A percentile compares a stretch with the other conserved stretches of the same genome.
phyloP scores from a whole-genome alignment of 2,888 invertebrate genomes.

The Scrobipalpa costella region DNA sequence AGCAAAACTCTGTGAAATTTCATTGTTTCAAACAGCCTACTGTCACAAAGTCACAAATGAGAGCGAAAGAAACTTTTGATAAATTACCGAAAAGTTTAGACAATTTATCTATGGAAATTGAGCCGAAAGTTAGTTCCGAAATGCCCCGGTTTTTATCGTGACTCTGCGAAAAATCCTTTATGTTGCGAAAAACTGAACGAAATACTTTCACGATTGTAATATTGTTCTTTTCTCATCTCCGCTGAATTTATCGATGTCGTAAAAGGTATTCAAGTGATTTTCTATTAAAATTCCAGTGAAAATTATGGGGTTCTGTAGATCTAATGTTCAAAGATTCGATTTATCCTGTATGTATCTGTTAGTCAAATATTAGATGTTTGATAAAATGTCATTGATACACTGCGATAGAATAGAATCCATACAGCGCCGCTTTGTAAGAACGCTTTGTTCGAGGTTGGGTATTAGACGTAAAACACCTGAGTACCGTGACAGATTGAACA shows the following conservation, averaged over 20 bases:
- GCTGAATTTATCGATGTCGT: slow-evolving; percentile 8
- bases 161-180: slow-evolving; percentile 14
- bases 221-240: not conserved
- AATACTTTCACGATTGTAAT: not conserved
- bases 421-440: too few species aligned
- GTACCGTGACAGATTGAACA: too few species aligned
- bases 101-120: slow-evolving; percentile 15
- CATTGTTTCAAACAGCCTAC: not conserved
- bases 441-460: too few species aligned
- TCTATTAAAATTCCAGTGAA: not conserved
- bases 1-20: not conserved
- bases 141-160: not conserved
- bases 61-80: not conserved
- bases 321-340: too few species aligned
- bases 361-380: too few species aligned
- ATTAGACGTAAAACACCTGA: too few species aligned
- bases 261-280: slow-evolving; percentile 14
- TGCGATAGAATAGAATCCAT: too few species aligned
- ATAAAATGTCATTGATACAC: too few species aligned
- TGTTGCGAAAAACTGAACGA: not conserved
- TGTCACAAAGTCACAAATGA: slow-evolving; percentile 4
- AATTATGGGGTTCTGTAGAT: not conserved
- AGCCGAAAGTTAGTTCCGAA: not conserved
- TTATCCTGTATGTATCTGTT: too few species aligned
- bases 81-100: slow-evolving; percentile 14